Conservation (phyloP, 1,140 invertebrate genomes). For the Monochamus saltuarius region DNA sequence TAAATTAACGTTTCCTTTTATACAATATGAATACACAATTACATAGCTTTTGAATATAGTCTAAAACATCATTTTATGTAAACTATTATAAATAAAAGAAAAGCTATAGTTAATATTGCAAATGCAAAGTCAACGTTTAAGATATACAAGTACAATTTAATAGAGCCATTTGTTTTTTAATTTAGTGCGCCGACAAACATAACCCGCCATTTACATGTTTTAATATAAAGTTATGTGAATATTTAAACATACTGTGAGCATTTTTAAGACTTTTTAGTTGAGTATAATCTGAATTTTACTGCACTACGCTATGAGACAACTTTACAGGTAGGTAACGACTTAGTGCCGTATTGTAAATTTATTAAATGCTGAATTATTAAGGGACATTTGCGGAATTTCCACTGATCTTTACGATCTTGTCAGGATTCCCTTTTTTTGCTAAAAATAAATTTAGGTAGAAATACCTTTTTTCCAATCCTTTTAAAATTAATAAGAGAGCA, state of each 20-base stretch:
- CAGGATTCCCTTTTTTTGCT: no score
- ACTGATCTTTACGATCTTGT: no score
- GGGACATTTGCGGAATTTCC: neutral
- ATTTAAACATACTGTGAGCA: conserved; percentile 33
- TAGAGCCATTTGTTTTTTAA: conserved; percentile 44
- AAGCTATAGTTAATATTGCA: conserved; percentile 15
- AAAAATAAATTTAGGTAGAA: no score
- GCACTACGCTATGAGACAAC: conserved; percentile 13
- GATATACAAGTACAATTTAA: conserved; percentile 42
- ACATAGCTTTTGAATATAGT: conserved; percentile 22
- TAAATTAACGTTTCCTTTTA: conserved; percentile 18
- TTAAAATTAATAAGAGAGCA: no score
- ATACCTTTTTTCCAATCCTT: no score
- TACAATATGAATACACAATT: conserved; percentile 27
- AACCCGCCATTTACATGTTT: conserved; percentile 29
- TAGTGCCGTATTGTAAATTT: conserved; percentile 11
- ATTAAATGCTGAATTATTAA: conserved; percentile 12
- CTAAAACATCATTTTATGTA: conserved; percentile 26
- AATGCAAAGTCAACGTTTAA: conserved; percentile 30
- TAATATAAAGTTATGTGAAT: conserved; percentile 37
- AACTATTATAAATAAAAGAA: conserved; percentile 24
- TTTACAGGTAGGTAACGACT: conserved; percentile 15
- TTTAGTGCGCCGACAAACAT: conserved; percentile 42
- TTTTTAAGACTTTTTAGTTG: conserved; percentile 31
- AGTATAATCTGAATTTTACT: conserved; percentile 38